phyloP scores from a whole-genome alignment of 2,797 vertebrate genomes.

The Alosa sapidissima region DNA sequence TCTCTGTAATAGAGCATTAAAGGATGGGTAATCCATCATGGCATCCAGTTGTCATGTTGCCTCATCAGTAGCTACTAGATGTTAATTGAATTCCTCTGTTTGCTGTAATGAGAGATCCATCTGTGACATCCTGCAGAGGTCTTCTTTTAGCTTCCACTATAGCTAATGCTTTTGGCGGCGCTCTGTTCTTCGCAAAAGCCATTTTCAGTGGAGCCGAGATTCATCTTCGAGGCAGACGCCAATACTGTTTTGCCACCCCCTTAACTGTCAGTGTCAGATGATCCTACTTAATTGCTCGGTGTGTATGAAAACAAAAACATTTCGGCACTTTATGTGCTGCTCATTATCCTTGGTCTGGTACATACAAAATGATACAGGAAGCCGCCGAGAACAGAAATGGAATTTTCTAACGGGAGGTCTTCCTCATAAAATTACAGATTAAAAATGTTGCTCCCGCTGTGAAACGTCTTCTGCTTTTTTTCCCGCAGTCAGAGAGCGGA shows the following conservation, averaged over 20 bases:
- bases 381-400: not conserved
- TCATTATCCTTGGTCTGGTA: conserved; percentile 7
- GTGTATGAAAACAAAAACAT: conserved; percentile 19
- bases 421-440: conserved; percentile 21
- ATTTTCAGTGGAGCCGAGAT: not conserved
- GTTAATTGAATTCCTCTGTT: conserved; percentile 19
- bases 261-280: conserved; percentile 16
- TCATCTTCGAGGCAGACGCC: conserved; percentile 10
- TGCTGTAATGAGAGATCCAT: conserved; percentile 13
- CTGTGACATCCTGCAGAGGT: not conserved
- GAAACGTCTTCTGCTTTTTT: conserved; percentile 18
- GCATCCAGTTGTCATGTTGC: not conserved
- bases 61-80: not conserved
- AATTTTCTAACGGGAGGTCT: conserved; percentile 13
- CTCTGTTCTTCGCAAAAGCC: not conserved
- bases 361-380: not conserved
- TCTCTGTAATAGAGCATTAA: not conserved
- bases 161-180: not conserved
- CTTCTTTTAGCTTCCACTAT: not conserved
- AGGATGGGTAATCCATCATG: not conserved
- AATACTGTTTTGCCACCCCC: conserved; percentile 6
- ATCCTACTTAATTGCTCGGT: conserved; percentile 4
- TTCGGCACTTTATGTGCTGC: not conserved
- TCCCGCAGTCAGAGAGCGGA: not conserved
- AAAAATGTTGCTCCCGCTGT: not conserved